Evolutionary conservation across 1,140 invertebrate species (phyloP), one percentile per base, ranked within the genome.

Genomic region (Melitaea cinxia): DNA sequence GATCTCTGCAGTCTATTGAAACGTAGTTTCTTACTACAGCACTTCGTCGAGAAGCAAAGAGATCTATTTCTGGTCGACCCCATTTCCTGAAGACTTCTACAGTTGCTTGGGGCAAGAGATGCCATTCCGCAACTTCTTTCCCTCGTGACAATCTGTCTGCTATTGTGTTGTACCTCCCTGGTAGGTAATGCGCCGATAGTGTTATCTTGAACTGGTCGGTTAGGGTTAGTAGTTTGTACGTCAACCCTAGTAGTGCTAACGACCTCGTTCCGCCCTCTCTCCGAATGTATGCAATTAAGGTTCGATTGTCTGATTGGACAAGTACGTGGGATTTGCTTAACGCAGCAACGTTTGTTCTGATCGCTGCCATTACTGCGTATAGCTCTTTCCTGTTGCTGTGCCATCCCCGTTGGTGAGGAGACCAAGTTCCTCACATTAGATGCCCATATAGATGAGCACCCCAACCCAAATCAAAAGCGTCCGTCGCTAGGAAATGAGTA

Each of bases 371-470:
- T 12, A 85, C 74, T 12, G 80, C 72, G 45, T 59, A 83, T 24
- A 87, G n/a, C 52, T 85, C 79, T 62, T 81, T 85, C 28, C 30
- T 53, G 64, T 87, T 87, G 60, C 70, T 64, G 65, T 87, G 84
- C 82, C 77, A 85, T 45, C 21, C 55, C 2, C 30, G 37, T 68
- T 72, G 66, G 2, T 60, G 33, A 7, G 7, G 4, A 17, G 26
- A 30, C 70, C 70, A 75, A 1, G 9, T 23, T 0, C 72, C 70
- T 17, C 37, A 56, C 5, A 70, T 26, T 17, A 12, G 4, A 9
- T 7, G 35, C 3, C 61, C 66, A 54, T 70, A 50, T 60, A 77
- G 3, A 0, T 35, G 33, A 4, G 68, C 75, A 4, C 72, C 72
- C 69, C 73, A 75, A 1, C 72, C 73, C 9, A 50, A 12, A 15